Conservation (phyloP, 2,797 vertebrate genomes). For the Hypotaenidia philippensis region DNA sequence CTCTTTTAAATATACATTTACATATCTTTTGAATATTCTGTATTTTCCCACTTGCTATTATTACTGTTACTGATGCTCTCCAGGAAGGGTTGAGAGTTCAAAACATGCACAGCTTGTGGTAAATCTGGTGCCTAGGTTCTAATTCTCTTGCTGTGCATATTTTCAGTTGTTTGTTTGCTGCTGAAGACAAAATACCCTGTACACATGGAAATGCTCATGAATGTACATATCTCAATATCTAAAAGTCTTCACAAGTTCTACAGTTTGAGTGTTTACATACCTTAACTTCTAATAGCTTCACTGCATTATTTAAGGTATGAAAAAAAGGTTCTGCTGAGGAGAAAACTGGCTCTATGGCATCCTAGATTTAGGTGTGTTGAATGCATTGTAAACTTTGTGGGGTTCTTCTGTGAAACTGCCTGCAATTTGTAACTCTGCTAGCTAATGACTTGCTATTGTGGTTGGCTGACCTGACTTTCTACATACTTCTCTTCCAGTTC, state of each 20-base stretch:
- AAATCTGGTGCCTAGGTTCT: neutral
- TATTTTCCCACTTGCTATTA: neutral
- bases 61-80: neutral
- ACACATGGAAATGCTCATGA: neutral
- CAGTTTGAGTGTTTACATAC: neutral
- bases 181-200: neutral
- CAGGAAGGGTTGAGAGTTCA: constrained; percentile 12
- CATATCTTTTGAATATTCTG: neutral
- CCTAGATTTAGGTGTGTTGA: neutral
- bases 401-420: neutral
- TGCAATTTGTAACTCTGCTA: neutral
- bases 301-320: neutral
- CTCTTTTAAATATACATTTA: neutral
- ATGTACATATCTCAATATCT: neutral
- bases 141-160: neutral
- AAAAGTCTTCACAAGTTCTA: neutral
- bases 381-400: neutral
- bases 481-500: neutral
- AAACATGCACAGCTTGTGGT: neutral
- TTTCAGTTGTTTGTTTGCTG: neutral
- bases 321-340: neutral
- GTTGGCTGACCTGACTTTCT: neutral
- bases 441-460: neutral
- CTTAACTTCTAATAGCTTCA: neutral
- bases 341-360: neutral